These are phyloP conservation scores for Stomatorhinus walkeri DNA, from an alignment of 2,797 vertebrate genomes.

Conservation along the genomic window DNA sequence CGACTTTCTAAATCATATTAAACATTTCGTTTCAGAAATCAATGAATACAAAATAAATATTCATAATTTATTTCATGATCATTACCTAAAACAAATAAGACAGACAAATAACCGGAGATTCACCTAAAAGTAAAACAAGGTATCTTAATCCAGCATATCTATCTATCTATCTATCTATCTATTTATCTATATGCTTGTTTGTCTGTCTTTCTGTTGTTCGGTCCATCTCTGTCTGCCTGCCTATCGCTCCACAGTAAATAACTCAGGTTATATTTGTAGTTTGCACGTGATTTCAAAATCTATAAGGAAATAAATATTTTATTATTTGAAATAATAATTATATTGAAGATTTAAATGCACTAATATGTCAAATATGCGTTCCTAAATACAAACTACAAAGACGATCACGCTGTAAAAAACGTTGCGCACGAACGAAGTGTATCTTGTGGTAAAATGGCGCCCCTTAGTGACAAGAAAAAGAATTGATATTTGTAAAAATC, in stretches of 20 bases:
- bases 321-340: background rate
- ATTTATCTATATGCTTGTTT: background rate
- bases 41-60: background rate
- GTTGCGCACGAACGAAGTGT: background rate
- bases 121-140: background rate
- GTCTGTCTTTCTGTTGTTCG: background rate
- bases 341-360: background rate
- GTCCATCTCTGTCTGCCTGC: background rate
- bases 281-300: background rate
- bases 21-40: constrained; percentile 11
- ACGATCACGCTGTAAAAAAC: background rate
- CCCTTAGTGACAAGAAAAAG: constrained; percentile 40
- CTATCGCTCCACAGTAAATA: background rate
- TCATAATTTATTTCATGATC: background rate
- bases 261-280: background rate
- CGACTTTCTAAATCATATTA: background rate
- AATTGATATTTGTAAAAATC: background rate
- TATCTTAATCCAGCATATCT: background rate
- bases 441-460: constrained; percentile 53
- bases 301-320: background rate
- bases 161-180: background rate
- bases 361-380: background rate
- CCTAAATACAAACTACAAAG: background rate
- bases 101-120: background rate
- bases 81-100: background rate